These are phyloP conservation scores for Rutilus rutilus DNA, from an alignment of 2,113 vertebrate species.

Conservation along the genomic window DNA sequence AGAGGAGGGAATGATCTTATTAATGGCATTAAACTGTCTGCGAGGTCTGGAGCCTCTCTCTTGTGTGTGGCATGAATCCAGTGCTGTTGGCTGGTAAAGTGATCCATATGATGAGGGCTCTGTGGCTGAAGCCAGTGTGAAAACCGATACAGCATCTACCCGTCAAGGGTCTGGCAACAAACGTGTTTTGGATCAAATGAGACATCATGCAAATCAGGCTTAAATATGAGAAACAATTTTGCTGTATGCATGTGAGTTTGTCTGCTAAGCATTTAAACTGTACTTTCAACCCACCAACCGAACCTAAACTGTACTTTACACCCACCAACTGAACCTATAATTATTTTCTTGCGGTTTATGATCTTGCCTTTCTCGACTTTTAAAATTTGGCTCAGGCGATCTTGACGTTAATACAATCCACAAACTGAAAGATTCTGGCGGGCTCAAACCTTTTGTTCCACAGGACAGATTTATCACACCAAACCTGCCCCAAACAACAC, in stretches of 20 bases:
- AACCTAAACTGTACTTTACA: background rate
- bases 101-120: background rate
- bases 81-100: constrained; percentile 29
- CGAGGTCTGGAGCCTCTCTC: background rate
- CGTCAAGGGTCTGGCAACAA: constrained; percentile 36
- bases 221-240: constrained; percentile 10
- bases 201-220: constrained; percentile 25
- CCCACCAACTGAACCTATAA: background rate
- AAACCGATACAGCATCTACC: constrained; percentile 23
- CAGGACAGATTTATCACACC: constrained; percentile 35
- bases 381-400: background rate
- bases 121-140: background rate
- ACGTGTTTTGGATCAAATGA: background rate
- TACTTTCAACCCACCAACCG: background rate
- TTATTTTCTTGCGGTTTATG: constrained; percentile 1
- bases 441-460: constrained; percentile 19
- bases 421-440: constrained; percentile 4
- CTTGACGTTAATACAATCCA: constrained; percentile 22
- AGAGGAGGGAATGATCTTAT: constrained; percentile 15
- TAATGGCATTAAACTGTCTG: constrained; percentile 28
- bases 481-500: constrained; percentile 26
- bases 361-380: constrained; percentile 3
- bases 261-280: background rate
- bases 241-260: background rate
- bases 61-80: background rate